These are phyloP conservation scores for Pseudochaenichthys georgianus DNA, from an alignment of 2,797 vertebrate species.

Conservation along the genomic window DNA sequence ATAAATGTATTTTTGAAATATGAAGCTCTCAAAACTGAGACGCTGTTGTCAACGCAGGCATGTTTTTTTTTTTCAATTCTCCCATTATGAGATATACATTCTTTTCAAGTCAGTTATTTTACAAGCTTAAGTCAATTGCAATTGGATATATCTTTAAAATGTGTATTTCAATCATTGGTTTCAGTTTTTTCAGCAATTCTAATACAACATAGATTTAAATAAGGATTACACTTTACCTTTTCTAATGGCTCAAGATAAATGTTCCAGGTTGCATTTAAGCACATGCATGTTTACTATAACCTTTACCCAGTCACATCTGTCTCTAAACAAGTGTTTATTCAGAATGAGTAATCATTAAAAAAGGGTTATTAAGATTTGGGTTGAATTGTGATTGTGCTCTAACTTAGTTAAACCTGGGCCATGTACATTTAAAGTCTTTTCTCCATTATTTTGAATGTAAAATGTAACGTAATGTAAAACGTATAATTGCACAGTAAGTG, in stretches of 20 bases:
- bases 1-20: slow-evolving; percentile 5
- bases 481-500: background rate
- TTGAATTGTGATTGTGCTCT: background rate
- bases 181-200: no score
- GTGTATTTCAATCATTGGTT: background rate
- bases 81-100: background rate
- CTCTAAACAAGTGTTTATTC: no score
- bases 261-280: background rate
- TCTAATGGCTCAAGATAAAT: background rate
- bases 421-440: background rate
- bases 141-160: background rate
- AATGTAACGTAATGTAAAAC: background rate
- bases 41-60: slow-evolving; percentile 15
- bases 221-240: background rate
- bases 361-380: background rate
- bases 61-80: slow-evolving; percentile 25
- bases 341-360: background rate
- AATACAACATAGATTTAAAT: no score
- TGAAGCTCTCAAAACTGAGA: slow-evolving; percentile 27
- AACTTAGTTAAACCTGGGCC: background rate
- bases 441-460: background rate
- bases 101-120: background rate
- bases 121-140: background rate
- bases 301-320: no score
- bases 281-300: background rate